Percentiles rank a stretch among this genome's conserved stretches.
Evolutionary conservation across 2,888 invertebrate genomes (phyloP).

Genomic region (Chironomus tentans): DNA sequence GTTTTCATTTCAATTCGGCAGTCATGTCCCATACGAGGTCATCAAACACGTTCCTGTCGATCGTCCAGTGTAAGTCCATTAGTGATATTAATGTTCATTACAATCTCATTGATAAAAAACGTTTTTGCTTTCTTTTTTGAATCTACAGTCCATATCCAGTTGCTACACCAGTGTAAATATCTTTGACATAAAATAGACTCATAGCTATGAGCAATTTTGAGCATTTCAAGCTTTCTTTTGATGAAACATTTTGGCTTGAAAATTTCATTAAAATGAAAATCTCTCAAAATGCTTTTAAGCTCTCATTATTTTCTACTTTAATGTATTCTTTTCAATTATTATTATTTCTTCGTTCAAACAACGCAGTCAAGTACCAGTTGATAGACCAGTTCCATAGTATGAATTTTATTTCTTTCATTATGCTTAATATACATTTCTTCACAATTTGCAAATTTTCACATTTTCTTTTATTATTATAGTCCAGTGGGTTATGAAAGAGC

Average conservation of each 20-base stretch:
- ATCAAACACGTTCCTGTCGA: neutral
- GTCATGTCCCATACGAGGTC: neutral
- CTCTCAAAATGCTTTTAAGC: no score
- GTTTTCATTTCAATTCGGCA: neutral
- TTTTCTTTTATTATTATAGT: neutral
- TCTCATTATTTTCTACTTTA: neutral
- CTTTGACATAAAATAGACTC: neutral
- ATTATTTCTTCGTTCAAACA: neutral
- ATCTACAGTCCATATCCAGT: conserved; percentile 5
- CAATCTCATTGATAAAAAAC: no score
- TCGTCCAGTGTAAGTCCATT: neutral
- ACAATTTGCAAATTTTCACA: neutral
- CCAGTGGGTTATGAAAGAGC: neutral
- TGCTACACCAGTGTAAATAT: neutral
- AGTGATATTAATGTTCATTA: neutral
- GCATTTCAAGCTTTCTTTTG: no score
- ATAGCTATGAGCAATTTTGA: neutral
- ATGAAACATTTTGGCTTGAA: no score
- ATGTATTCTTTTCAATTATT: neutral
- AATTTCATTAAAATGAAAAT: no score
- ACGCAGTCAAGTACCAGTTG: neutral
- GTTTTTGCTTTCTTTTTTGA: neutral
- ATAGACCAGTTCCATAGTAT: neutral
- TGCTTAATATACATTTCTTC: no score
- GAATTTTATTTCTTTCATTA: neutral